Evolutionary conservation across 2,888 invertebrate species (phyloP).

Genomic region (Dryomyza anilis): DNA sequence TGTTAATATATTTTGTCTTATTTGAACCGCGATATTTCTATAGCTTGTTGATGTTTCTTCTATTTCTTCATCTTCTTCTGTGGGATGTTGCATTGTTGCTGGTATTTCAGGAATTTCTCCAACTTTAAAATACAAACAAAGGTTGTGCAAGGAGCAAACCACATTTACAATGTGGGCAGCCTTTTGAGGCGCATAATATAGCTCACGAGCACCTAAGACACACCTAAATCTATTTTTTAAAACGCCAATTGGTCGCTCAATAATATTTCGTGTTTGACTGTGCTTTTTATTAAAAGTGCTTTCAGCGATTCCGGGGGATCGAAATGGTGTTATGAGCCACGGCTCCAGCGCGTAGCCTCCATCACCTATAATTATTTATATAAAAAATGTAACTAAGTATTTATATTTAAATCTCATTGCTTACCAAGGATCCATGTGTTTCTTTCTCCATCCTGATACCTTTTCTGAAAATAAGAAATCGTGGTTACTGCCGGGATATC

Average conservation of each 20-base stretch:
- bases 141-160: constrained; percentile 19
- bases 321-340: constrained; percentile 23
- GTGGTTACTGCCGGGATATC: constrained; percentile 4
- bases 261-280: constrained; percentile 10
- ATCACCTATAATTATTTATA: constrained; percentile 30
- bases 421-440: constrained; percentile 17
- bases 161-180: not conserved
- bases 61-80: not conserved
- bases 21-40: not conserved
- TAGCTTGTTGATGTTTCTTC: not conserved
- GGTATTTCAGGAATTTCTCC: not conserved
- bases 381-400: not conserved
- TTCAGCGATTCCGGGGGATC: not conserved
- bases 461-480: not conserved
- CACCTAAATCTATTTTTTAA: constrained; percentile 5
- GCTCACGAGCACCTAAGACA: not conserved
- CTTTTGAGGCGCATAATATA: not conserved
- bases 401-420: not conserved
- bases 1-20: not conserved
- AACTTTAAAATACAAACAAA: not conserved
- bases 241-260: constrained; percentile 20
- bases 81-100: not conserved
- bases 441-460: constrained; percentile 3
- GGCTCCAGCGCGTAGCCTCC: constrained; percentile 26
- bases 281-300: constrained; percentile 16